phyloP scores from a whole-genome alignment of 1,140 invertebrate genomes.

The Berghia stephanieae region DNA sequence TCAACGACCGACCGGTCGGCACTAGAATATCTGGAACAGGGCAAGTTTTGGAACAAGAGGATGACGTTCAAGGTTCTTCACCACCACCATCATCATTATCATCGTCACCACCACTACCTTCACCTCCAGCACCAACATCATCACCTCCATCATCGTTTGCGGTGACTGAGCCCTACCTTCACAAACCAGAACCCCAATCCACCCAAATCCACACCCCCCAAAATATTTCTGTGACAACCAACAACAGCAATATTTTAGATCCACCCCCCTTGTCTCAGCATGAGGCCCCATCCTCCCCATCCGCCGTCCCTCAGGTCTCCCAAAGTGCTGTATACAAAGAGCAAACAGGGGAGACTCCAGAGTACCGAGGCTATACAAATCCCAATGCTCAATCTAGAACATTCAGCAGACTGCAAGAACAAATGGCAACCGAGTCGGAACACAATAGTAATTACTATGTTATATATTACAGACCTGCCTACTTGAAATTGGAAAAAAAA shows the following conservation, averaged over 20 bases:
- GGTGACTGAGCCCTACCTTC: too few species aligned
- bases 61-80: neutral
- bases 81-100: too few species aligned
- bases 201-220: too few species aligned
- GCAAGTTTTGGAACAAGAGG: conserved; percentile 34
- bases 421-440: conserved; percentile 35
- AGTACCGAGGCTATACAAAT: conserved; percentile 55
- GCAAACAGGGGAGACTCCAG: conserved; percentile 44
- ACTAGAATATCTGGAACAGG: conserved; percentile 43
- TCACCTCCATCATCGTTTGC: too few species aligned
- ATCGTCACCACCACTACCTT: neutral
- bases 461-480: too few species aligned
- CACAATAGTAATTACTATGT: conserved; percentile 11
- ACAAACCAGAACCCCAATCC: too few species aligned
- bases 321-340: conserved; percentile 41
- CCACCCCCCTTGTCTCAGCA: neutral
- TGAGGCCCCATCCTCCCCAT: neutral
- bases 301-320: neutral
- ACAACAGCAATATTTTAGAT: neutral
- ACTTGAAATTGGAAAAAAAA: too few species aligned
- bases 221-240: too few species aligned
- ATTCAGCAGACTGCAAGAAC: conserved; percentile 55
- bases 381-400: conserved; percentile 59
- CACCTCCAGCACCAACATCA: neutral
- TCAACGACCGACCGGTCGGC: conserved; percentile 41